phyloP scores from a whole-genome alignment of 2,113 vertebrate genomes.

The Marcusenius ussheri region DNA sequence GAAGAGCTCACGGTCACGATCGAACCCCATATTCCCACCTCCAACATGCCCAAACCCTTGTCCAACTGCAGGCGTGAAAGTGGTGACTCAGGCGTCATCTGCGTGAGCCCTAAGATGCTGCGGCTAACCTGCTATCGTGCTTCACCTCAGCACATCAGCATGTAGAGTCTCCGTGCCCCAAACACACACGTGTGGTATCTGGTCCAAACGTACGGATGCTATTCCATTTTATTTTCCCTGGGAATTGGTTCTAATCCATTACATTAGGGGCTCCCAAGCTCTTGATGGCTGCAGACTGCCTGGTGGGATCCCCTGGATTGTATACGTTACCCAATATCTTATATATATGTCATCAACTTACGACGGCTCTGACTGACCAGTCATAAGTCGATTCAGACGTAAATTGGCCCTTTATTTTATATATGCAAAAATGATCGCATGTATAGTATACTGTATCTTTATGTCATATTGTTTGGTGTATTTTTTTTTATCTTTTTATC shows the following conservation, averaged over 20 bases:
- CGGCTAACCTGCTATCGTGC: not conserved
- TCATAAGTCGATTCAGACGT: not conserved
- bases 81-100: not conserved
- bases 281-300: not conserved
- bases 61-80: not conserved
- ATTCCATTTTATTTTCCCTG: not conserved
- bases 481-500: too few species aligned
- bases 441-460: too few species aligned
- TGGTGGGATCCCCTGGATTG: not conserved
- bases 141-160: not conserved
- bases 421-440: too few species aligned
- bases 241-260: not conserved
- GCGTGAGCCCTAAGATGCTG: not conserved
- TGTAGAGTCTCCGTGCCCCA: not conserved
- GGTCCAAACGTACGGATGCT: not conserved
- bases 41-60: not conserved
- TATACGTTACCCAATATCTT: not conserved
- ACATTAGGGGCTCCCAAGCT: not conserved
- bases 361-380: too few species aligned
- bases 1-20: not conserved
- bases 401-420: too few species aligned
- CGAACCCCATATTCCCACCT: not conserved
- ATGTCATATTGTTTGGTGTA: too few species aligned
- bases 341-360: not conserved
- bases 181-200: not conserved